Percentiles rank a stretch among this genome's conserved stretches.
These are phyloP conservation scores for Mystacornis crossleyi DNA, from an alignment of 2,113 vertebrate genomes.

Conservation along the genomic window DNA sequence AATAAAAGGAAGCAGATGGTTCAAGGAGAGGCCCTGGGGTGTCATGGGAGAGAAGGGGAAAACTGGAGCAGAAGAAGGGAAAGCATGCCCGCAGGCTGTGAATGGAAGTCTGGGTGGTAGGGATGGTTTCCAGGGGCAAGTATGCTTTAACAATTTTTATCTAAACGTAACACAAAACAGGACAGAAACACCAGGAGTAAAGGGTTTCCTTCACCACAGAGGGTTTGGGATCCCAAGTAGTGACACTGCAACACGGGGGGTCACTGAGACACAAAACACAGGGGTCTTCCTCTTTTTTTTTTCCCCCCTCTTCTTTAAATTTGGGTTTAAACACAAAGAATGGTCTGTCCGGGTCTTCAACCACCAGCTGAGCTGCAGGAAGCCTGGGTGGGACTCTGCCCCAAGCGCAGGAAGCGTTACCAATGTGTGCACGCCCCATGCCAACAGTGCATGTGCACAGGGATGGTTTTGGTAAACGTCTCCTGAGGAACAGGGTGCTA, in stretches of 20 bases:
- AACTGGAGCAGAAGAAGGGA: slow-evolving; percentile 16
- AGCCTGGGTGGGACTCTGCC: background rate
- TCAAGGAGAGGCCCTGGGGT: slow-evolving; percentile 13
- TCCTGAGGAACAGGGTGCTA: background rate
- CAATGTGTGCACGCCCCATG: rapidly evolving
- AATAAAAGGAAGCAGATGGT: slow-evolving; percentile 56
- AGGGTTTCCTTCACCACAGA: background rate
- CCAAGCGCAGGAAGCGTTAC: background rate
- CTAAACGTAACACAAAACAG: background rate
- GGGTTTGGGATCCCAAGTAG: background rate
- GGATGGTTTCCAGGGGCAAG: background rate
- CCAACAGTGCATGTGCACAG: background rate
- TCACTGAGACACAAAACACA: background rate
- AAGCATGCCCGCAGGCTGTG: background rate
- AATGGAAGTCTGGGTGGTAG: background rate
- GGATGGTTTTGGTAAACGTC: background rate
- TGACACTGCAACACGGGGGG: background rate
- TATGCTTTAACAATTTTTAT: background rate
- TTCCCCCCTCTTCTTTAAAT: background rate
- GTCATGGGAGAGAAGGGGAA: background rate
- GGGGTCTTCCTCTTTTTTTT: background rate
- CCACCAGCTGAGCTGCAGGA: background rate
- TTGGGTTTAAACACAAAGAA: background rate
- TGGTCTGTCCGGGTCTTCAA: background rate
- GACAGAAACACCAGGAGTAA: background rate